Evolutionary conservation across 2,888 invertebrate genomes (phyloP).

Genomic region (Fabriciana adippe): DNA sequence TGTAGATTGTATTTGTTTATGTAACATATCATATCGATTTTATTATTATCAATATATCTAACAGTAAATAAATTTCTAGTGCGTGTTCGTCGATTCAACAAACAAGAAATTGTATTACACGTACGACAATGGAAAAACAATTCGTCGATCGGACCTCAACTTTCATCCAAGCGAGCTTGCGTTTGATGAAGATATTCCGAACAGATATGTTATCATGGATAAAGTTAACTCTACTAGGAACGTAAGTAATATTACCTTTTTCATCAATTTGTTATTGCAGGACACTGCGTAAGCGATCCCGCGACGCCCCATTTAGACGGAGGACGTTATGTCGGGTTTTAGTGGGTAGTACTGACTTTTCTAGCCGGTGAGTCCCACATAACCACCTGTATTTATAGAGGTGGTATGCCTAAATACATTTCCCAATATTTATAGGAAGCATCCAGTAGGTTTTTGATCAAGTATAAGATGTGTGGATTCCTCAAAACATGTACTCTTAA

Average conservation of each 20-base stretch:
- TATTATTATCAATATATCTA: background rate
- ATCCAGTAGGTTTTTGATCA: no score
- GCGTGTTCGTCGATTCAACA: conserved; percentile 91
- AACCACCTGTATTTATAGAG: no score
- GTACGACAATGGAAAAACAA: conserved; percentile 86
- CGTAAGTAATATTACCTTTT: conserved; percentile 39
- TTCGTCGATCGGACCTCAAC: conserved; percentile 83
- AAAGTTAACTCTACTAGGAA: conserved; percentile 85
- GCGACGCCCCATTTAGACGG: no score
- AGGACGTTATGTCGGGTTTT: no score
- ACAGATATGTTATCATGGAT: conserved; percentile 88
- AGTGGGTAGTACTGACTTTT: no score
- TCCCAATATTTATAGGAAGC: no score
- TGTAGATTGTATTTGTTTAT: background rate
- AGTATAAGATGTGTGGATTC: no score
- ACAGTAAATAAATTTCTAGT: conserved; percentile 76
- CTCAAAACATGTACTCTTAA: no score
- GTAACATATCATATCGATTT: background rate
- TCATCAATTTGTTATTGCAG: background rate
- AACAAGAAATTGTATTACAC: conserved; percentile 91
- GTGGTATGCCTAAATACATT: no score
- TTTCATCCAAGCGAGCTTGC: conserved; percentile 91
- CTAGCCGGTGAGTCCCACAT: no score
- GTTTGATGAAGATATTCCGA: conserved; percentile 87
- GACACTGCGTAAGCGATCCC: no score